A percentile compares a stretch with the other conserved stretches of the same genome.
These are phyloP conservation scores for Heliocidaris erythrogramma DNA, from an alignment of 35 echinoderm and acorn worm genomes.

Conservation along the genomic window DNA sequence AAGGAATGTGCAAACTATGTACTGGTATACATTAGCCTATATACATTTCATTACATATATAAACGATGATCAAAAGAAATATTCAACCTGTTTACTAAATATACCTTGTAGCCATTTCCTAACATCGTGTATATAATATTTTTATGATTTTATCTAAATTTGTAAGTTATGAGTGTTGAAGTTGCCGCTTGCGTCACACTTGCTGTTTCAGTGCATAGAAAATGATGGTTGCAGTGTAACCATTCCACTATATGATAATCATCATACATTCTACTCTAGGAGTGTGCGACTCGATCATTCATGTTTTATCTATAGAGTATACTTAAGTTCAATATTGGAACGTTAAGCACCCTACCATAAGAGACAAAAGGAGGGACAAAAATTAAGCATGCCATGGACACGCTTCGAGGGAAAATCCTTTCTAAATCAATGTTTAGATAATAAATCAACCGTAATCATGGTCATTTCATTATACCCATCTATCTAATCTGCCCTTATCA, in stretches of 20 bases:
- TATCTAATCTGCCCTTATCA: slow-evolving; percentile 14
- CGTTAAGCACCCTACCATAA: neutral
- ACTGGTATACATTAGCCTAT: no score
- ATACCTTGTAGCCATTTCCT: no score
- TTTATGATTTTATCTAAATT: no score
- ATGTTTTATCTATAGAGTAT: neutral
- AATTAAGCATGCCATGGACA: neutral
- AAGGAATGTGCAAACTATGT: no score
- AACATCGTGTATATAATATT: no score
- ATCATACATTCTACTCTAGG: neutral
- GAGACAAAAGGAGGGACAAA: neutral
- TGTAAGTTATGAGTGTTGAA: no score
- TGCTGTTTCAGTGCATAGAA: neutral
- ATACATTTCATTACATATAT: no score
- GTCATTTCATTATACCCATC: slow-evolving; percentile 25
- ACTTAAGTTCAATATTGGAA: neutral
- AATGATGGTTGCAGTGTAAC: neutral
- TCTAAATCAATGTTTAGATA: slow-evolving; percentile 42
- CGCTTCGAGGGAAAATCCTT: neutral
- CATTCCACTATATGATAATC: neutral
- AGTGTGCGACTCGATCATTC: neutral
- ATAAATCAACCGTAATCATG: slow-evolving; percentile 19
- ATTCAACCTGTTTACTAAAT: no score
- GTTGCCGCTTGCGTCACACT: no score
- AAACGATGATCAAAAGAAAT: no score